Evolutionary conservation across 2,888 invertebrate genomes (phyloP), one percentile per base, ranked within the genome.

Genomic region (Drosophila falleni): DNA sequence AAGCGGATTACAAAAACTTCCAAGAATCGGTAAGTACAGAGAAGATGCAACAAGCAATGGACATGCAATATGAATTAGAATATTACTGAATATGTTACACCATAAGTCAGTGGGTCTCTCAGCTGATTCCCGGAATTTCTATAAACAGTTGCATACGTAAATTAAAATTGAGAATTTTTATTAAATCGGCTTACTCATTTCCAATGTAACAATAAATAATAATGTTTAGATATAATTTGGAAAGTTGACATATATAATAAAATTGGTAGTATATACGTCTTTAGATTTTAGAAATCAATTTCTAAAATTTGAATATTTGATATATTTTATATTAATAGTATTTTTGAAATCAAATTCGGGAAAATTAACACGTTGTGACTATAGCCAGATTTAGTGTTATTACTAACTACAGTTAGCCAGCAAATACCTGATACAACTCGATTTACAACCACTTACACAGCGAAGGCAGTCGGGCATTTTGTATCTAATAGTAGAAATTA

Each of bases 1-100:
- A 56, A 74, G 71, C 73, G 83, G 83, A 84, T 84, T 84, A 87
- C 64, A 26, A 64, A 84, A 84, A 74, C 63, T 87, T 71, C 63
- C 41, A 58, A 81, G 74, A 84, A 84, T 63, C 58, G 87, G 83
- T 87, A 75, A 83, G 87, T 87, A 39, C 42, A 26, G 26, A 35
- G 3, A 42, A 55, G 35, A 44, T 50, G 42, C 54, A 54, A 26
- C 42, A 47, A 65, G 41, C 39, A 39, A 35, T 41, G 39, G 15
- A 11, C 16, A 50, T 39, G 54, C 16, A 23, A 50, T 10, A 16
- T 35, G 33, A 35, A 58, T 56, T 33, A 47, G 41, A 39, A 26
- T 47, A 37, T 11, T 26, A 44, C 19, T 44, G 56, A 23, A 56
- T 31, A 29, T 54, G 39, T 31, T 50, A 44, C 60, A 44, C 42